Conservation (phyloP, 2,888 invertebrate genomes). For the Rotaria macrura region DNA sequence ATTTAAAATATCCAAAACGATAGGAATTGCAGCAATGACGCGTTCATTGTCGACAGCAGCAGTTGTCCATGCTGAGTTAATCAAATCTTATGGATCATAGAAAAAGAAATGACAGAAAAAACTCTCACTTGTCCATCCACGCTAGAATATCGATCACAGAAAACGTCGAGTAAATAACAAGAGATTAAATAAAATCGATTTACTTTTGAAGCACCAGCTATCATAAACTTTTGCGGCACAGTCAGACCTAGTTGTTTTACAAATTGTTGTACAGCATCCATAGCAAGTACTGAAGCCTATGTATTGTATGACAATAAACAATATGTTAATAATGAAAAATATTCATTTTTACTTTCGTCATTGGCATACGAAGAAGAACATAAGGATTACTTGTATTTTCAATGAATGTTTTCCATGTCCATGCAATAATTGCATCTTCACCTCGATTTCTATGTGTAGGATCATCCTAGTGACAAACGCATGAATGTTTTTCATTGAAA, state of each 20-base stretch:
- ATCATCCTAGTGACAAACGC: background rate
- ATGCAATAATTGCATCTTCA: slow-evolving; percentile 22
- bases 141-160: background rate
- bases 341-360: slow-evolving; percentile 40
- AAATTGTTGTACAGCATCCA: slow-evolving; percentile 38
- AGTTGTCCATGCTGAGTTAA: slow-evolving; percentile 39
- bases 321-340: background rate
- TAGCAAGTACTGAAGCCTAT: slow-evolving; percentile 39
- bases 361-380: slow-evolving; percentile 41
- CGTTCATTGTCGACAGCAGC: slow-evolving; percentile 41
- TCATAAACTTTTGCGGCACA: slow-evolving; percentile 36
- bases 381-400: slow-evolving; percentile 38
- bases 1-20: slow-evolving; percentile 43
- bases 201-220: slow-evolving; percentile 43
- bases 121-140: slow-evolving; percentile 29
- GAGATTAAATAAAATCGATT: background rate
- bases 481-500: background rate
- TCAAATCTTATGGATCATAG: background rate
- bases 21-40: slow-evolving; percentile 40
- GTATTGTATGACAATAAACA: background rate
- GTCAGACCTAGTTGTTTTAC: slow-evolving; percentile 34
- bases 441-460: background rate
- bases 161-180: background rate
- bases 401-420: slow-evolving; percentile 34
- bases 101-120: background rate